Base-by-base conservation (phyloP, 2,888 invertebrate genomes). In the Micoletzkya japonica region DNA sequence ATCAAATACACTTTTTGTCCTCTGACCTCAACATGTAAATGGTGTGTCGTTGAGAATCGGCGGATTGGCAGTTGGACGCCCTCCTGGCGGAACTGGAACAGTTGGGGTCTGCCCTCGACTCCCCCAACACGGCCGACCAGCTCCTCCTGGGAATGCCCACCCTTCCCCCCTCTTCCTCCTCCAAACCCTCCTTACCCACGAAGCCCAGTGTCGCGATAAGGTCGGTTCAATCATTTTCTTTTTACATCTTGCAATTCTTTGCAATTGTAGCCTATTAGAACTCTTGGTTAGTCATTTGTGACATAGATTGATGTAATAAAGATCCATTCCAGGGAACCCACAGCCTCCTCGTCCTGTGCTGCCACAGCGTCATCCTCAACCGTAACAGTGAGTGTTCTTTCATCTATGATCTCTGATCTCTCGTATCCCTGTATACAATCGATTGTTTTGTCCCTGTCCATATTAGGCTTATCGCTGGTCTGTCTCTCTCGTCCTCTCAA, bases 31-130 rank as follows among this genome's bases (percentile, higher is more conserved):
- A 17, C 50, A 49, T 17, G 52, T 39, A n/a, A 44, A 60, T 34
- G 56, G 85, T n/a, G n/a, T n/a, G n/a, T n/a, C n/a, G n/a, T 87
- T 57, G 87, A 90, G 95, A 95, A 87, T 93, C 93, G 30, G 94
- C 94, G 86, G 95, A 96, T 87, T 93, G 94, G 64, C 96, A 97
- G 88, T 89, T 97, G 86, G 96, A 97, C 87, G 95, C 95, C 71
- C 95, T 97, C 82, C 90, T 97, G 73, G 95, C 94, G 50, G 96
- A 97, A 87, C 89, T 97, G 68, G 94, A 93, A 87, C 93, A 95
- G 66, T 89, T 97, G 79, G 96, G 95, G 87, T 90, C 90, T n/a
- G 85, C 85, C 69, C 75, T 86, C 54, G 81, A 79, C 72, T 74
- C 76, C 30, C 72, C 81, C 54, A 75, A 72, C 44, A 82, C 80